phyloP scores from a whole-genome alignment of 2,888 invertebrate genomes.

The Troides aeacus region DNA sequence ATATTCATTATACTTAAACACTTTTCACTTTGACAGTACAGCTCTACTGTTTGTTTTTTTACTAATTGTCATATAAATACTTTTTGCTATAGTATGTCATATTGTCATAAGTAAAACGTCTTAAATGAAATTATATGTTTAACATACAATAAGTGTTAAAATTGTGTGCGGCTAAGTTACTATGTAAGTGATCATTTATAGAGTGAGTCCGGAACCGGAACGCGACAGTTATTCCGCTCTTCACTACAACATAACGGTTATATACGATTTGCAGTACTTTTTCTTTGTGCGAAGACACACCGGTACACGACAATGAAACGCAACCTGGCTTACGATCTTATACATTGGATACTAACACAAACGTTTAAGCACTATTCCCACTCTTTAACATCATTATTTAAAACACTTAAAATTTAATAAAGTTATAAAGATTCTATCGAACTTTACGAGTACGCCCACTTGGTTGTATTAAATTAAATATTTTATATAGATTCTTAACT shows the following conservation, averaged over 20 bases:
- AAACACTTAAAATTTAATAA: neutral
- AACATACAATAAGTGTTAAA: neutral
- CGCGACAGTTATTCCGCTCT: conserved; percentile 66
- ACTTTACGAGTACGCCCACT: no score
- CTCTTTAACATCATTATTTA: no score
- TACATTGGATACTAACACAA: neutral
- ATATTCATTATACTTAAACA: no score
- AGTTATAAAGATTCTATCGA: neutral
- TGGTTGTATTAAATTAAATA: no score
- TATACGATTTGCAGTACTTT: conserved; percentile 61
- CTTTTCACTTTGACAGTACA: no score
- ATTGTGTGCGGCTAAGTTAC: neutral
- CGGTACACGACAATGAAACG: conserved; percentile 35
- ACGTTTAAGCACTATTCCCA: no score
- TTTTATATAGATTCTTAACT: no score
- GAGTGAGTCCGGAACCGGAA: conserved; percentile 61
- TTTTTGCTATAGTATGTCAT: neutral
- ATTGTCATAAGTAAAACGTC: neutral
- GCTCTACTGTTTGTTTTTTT: no score
- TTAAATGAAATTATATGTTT: no score
- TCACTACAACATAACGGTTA: conserved; percentile 64
- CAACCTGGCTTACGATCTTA: conserved; percentile 10
- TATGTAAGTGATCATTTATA: conserved; percentile 8
- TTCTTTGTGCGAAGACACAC: conserved; percentile 56
- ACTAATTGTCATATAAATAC: neutral